These are phyloP conservation scores for Hippasteria phrygiana DNA, from an alignment of 53 echinoderm and acorn worm genomes.

Conservation along the genomic window DNA sequence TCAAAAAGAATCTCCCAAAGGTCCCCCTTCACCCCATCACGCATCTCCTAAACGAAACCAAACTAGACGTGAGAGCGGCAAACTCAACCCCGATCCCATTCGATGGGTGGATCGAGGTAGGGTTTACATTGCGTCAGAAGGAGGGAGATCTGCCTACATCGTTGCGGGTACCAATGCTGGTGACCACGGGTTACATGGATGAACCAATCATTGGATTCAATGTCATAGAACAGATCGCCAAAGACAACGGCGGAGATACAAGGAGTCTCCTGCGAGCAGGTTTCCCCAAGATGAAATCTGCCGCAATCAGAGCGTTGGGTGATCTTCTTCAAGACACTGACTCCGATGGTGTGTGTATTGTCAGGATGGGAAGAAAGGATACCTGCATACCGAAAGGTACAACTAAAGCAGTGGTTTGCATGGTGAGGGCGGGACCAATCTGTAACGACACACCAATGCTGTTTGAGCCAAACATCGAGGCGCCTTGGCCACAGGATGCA, in stretches of 20 bases:
- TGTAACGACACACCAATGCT: neutral
- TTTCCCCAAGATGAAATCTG: conserved; percentile 3
- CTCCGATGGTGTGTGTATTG: neutral
- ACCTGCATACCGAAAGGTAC: conserved; percentile 6
- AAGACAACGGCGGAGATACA: neutral
- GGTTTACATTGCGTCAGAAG: neutral
- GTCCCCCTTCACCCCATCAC: conserved; percentile 21
- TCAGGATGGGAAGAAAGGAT: neutral
- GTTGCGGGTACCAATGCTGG: conserved; percentile 51
- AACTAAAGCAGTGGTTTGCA: neutral
- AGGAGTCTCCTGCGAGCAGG: neutral
- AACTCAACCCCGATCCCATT: conserved; percentile 67
- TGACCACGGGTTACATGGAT: neutral
- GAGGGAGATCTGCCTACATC: neutral
- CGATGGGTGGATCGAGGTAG: conserved; percentile 64
- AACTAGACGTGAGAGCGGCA: conserved; percentile 53
- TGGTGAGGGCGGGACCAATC: conserved; percentile 11
- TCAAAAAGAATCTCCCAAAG: conserved; percentile 16
- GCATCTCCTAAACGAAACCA: conserved; percentile 13
- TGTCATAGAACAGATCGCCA: conserved; percentile 38
- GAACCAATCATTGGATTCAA: conserved; percentile 66
- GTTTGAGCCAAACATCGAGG: neutral
- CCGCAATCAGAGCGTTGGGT: conserved; percentile 4
- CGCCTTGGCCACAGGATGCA: conserved; percentile 10
- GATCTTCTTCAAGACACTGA: neutral